Base-by-base conservation (phyloP, 1,140 invertebrate genomes). In the Neodiprion lecontei region DNA sequence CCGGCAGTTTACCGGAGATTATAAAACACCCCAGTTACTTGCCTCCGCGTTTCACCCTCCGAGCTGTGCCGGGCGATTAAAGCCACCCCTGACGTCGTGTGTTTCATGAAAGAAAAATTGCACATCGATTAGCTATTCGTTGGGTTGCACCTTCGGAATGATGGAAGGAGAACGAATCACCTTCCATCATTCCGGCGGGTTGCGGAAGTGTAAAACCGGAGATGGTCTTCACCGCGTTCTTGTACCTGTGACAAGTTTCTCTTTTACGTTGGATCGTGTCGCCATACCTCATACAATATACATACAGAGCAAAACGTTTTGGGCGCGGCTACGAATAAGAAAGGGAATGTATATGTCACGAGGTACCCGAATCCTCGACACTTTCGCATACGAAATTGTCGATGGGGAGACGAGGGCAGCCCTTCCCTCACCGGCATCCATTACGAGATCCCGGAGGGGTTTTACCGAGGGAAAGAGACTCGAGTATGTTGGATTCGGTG, bases 381-480 rank as follows among this genome's bases (percentile, higher is more conserved):
- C 53, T 61, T 61, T 61, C 53, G 53, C n/a, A 61, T 61, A 12
- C 53, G 53, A 61, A 61, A 61, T 61, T 8, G 53, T 61, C 53
- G 53, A 61, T 5, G 11, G 4, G 9, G n/a, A 17, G 9, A 61
- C 53, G 53, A 14, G 11, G n/a, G 9, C 2, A 40, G 28, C 28
- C 53, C 53, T 61, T 14, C 8, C 53, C 53, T 17, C 11, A 14
- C 5, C 53, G n/a, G n/a, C n/a, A 17, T 12, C 53, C 4, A 61
- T 61, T 61, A 5, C 53, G 53, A 14, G 53, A 17, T 17, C 53
- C 53, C 53, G 4, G 53, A 61, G 9, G 53, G 53, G 5, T 61
- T 61, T 61, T 61, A 14, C 28, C 28, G 53, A 61, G 53, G n/a
- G 53, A 8, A 17, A 17, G n/a, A 61, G 4, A 12, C 53, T 61